Evolutionary conservation across 1,140 invertebrate genomes (phyloP).

Genomic region (Drosophila virilis): DNA sequence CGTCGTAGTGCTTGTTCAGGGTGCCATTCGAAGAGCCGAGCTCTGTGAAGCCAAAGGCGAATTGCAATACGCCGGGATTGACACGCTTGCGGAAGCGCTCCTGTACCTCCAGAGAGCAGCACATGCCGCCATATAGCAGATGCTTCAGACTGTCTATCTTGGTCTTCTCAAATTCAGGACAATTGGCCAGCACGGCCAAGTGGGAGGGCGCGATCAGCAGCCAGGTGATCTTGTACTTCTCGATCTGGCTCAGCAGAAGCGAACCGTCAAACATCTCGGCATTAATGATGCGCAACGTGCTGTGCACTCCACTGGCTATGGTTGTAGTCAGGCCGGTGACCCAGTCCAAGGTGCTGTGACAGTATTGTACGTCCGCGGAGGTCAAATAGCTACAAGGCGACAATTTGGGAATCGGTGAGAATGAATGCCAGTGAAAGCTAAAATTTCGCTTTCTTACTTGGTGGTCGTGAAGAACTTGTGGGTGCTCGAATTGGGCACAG

Average conservation of each 20-base stretch:
- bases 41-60: conserved; percentile 37
- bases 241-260: conserved; percentile 7
- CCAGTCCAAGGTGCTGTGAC: conserved; percentile 50
- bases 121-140: conserved; percentile 28
- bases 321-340: conserved; percentile 28
- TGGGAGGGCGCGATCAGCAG: conserved; percentile 13
- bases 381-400: conserved; percentile 14
- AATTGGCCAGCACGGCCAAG: conserved; percentile 30
- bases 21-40: conserved; percentile 25
- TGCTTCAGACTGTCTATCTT: conserved; percentile 28
- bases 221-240: conserved; percentile 44
- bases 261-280: conserved; percentile 18
- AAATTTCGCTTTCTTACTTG: conserved; percentile 14
- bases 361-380: conserved; percentile 26
- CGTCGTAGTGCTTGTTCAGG: conserved; percentile 30
- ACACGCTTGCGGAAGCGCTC: conserved; percentile 22
- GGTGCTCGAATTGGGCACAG: conserved; percentile 88
- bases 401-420: background rate
- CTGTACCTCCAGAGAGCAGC: conserved; percentile 24
- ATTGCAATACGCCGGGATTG: conserved; percentile 18
- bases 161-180: conserved; percentile 14
- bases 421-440: background rate
- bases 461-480: conserved; percentile 30
- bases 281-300: conserved; percentile 23
- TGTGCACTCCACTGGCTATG: conserved; percentile 12